Evolutionary conservation across 2,888 invertebrate species (phyloP), one percentile per base, ranked within the genome.

Genomic region (Xanthia togata): DNA sequence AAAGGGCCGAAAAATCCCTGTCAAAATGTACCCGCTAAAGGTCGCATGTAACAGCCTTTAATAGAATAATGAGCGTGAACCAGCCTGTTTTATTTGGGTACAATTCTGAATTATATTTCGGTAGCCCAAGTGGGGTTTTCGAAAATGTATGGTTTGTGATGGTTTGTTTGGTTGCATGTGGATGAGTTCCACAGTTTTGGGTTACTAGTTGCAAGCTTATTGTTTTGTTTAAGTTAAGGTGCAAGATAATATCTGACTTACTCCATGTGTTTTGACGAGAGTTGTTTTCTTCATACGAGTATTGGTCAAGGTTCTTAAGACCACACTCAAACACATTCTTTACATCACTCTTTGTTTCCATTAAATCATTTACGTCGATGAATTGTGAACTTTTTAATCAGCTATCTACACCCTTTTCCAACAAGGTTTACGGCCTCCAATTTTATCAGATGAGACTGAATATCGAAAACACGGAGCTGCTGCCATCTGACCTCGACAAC

Each of bases 21-120:
- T 82, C 78, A 77, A 79, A 83, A 87, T 78, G 73, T 78, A 70
- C 65, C 59, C n/a, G 57, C 35, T 65, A 84, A 85, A 86, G 81
- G 86, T 85, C 76, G 62, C 79, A 79, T 85, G 81, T 86, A 70
- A 47, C 81, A 78, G 75, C 47, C 59, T 71, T 75, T 87, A 86
- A 88, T 84, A 82, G 73, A 87, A 84, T 86, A 87, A 81, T 85
- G 79, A 71, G 67, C 71, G 64, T 59, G 67, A 83, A 83, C 73
- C 70, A 80, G 73, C 62, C 79, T 74, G 80, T 73, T 84, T 87
- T 87, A 81, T 87, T 79, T 65, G 78, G 84, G 80, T 78, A 78
- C 78, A 75, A 76, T 69, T 83, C 71, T 80, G 69, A 85, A 83
- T 83, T 77, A 81, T 77, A 76, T 76, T 69, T 72, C 20, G 57